Conservation (phyloP, 2,888 invertebrate genomes). For the Coelopa pilipes region DNA sequence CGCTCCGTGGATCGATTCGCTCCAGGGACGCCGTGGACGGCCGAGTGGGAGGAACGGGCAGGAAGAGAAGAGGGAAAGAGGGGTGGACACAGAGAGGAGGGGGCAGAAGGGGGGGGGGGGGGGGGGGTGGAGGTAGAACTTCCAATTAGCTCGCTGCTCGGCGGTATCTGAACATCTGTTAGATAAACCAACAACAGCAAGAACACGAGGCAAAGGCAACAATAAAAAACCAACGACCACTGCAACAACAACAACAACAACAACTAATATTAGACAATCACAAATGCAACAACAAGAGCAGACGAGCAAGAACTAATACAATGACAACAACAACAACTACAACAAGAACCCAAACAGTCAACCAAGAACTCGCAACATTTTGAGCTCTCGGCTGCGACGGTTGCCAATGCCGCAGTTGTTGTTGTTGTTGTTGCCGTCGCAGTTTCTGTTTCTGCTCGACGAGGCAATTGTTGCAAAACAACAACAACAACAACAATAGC, state of each 20-base stretch:
- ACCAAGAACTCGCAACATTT: not conserved
- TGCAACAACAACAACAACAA: not conserved
- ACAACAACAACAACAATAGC: constrained; percentile 34
- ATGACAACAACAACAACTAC: constrained; percentile 13
- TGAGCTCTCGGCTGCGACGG: not conserved
- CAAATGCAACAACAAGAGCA: constrained; percentile 5
- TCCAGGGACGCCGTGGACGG: constrained; percentile 4
- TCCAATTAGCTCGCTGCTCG: constrained; percentile 60
- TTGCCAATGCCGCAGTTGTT: not conserved
- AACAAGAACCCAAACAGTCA: not conserved
- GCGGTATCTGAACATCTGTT: constrained; percentile 57
- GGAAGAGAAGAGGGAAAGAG: constrained; percentile 28
- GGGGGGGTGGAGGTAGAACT: constrained; percentile 45
- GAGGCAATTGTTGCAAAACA: constrained; percentile 10
- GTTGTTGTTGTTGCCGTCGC: constrained; percentile 15
- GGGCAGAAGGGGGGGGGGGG: too few relatives aligned
- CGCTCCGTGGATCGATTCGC: constrained; percentile 40
- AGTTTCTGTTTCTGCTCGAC: not conserved
- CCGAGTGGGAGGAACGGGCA: too few relatives aligned
- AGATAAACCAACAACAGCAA: constrained; percentile 16
- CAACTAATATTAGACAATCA: not conserved
- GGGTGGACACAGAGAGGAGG: too few relatives aligned
- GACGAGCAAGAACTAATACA: not conserved
- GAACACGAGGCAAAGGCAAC: not conserved
- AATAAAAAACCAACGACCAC: not conserved